Base-by-base conservation (phyloP, 2,888 invertebrate genomes). In the Protophormia terraenovae region DNA sequence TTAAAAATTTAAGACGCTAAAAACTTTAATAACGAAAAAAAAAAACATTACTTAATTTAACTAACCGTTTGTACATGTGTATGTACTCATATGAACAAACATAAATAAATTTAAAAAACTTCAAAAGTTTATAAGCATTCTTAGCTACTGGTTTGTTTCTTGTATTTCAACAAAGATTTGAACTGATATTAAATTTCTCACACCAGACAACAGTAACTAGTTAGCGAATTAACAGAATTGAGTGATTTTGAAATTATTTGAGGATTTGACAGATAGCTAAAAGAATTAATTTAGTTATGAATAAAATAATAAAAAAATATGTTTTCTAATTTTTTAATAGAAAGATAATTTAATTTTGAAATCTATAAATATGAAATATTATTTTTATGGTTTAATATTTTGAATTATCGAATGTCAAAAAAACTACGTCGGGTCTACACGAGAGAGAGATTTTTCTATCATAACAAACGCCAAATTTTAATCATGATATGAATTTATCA, bases 11-110 rank as follows among this genome's bases (percentile, higher is more conserved):
- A 24, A 27, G 24, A 24, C 3, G n/a, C 10, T 19, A 24, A 38
- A 66, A 41, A 41, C 14, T 38, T 62, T 32, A 35, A n/a, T 38
- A 38, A 47, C 35, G 75, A 64, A 77, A 45, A 67, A 76, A 64
- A 14, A 32, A 50, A 41, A 19, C 22, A 73, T 24, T 53, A 47
- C 12, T 29, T 24, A 22, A 58, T 58, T 58, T 6, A 58, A 58
- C 58, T 41, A 27, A 2, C n/a, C 24, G 38, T 71, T 2, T 35
- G 4, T 19, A n/a, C n/a, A n/a, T n/a, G n/a, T n/a, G n/a, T n/a
- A n/a, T n/a, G n/a, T n/a, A n/a, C n/a, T n/a, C n/a, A n/a, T 66
- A 12, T 14, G 19, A 47, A 47, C 29, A 53, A 22, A 27, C 16
- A 27, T 12, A n/a, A 10, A 71, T 14, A 55, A 14, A 50, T 24